Evolutionary conservation across 2,113 vertebrate genomes (phyloP).

Genomic region (Rhinopithecus roxellana): DNA sequence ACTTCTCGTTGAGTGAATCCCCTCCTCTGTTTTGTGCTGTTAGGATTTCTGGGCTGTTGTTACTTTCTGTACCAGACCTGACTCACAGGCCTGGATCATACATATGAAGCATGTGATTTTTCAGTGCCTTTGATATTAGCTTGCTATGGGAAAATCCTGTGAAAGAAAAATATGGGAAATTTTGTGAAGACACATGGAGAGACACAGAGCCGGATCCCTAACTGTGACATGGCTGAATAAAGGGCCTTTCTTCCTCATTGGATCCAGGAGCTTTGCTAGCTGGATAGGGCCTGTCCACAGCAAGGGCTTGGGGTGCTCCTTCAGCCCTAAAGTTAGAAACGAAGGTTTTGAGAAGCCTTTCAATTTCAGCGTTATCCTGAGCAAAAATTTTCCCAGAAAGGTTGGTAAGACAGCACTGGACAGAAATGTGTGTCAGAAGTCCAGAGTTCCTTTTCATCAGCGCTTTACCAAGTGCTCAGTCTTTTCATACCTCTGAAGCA

Average conservation of each 20-base stretch:
- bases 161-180: background rate
- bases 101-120: background rate
- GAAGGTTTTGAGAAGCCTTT: background rate
- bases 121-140: background rate
- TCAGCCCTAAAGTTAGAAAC: background rate
- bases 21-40: background rate
- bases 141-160: background rate
- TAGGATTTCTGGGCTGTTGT: background rate
- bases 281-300: background rate
- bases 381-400: background rate
- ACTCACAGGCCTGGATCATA: background rate
- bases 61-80: background rate
- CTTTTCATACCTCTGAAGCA: background rate
- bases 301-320: no score
- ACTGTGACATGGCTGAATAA: background rate
- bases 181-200: background rate
- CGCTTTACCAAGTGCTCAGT: background rate
- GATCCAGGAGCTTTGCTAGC: background rate
- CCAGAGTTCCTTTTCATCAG: background rate
- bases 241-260: background rate
- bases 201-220: background rate
- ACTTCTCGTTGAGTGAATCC: background rate
- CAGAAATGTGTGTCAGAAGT: background rate
- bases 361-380: background rate
- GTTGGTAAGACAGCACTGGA: background rate